Evolutionary conservation across 2,797 vertebrate species (phyloP).

Genomic region (Micropoecilia bifurca): DNA sequence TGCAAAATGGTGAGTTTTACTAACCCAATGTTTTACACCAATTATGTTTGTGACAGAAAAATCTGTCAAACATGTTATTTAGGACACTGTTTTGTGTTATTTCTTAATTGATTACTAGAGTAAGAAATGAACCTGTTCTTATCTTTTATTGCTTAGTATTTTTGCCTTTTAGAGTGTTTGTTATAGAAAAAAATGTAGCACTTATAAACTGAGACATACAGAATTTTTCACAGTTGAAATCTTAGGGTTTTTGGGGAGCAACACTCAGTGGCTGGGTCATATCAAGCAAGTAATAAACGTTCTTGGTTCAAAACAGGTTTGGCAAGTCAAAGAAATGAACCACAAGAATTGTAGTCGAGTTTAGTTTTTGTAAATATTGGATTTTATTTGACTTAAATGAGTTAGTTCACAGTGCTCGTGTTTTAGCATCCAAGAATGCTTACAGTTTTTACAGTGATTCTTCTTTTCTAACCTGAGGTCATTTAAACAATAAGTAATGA

Average conservation of each 20-base stretch:
- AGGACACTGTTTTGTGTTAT: neutral
- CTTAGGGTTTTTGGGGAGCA: neutral
- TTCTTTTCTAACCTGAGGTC: neutral
- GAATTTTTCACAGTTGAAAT: neutral
- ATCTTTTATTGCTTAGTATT: slow-evolving; percentile 4
- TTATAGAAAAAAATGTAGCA: neutral
- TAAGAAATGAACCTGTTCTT: neutral
- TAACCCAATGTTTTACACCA: neutral
- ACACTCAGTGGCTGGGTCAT: neutral
- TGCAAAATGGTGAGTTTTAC: slow-evolving; percentile 68
- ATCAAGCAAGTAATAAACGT: neutral
- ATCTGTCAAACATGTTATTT: neutral
- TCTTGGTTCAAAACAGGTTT: neutral
- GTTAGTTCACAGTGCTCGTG: neutral
- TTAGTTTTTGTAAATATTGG: neutral
- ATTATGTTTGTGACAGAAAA: neutral
- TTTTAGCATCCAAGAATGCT: neutral
- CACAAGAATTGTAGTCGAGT: neutral
- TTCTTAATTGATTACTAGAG: neutral
- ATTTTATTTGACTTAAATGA: neutral
- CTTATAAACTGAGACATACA: slow-evolving; percentile 28
- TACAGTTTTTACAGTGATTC: neutral
- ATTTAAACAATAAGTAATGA: neutral
- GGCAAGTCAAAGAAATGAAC: neutral
- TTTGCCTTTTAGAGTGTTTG: neutral